Percentiles rank a stretch among this genome's conserved stretches.
phyloP scores from a whole-genome alignment of 35 echinoderm and acorn worm species.

The Acanthaster planci region DNA sequence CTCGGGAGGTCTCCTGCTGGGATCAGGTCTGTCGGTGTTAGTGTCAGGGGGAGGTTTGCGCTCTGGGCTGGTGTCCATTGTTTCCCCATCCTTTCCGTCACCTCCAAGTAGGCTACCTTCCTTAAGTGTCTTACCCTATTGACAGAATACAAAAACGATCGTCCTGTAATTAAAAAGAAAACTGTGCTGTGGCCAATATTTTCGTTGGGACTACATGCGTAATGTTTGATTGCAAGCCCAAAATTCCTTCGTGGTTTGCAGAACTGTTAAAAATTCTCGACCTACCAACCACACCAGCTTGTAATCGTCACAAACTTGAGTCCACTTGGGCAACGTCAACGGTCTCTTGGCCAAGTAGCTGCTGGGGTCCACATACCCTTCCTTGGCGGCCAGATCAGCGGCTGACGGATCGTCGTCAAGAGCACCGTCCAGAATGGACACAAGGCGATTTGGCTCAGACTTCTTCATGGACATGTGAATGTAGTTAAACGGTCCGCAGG shows the following conservation, averaged over 20 bases:
- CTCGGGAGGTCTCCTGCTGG: neutral
- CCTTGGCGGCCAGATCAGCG: conserved; percentile 19
- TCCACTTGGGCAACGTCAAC: conserved; percentile 17
- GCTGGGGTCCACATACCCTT: conserved; percentile 31
- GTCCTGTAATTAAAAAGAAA: neutral
- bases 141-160: too few relatives aligned
- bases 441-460: conserved; percentile 1
- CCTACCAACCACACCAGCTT: conserved; percentile 17
- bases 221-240: neutral
- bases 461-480: conserved; percentile 35
- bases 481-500: neutral
- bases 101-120: conserved; percentile 10
- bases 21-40: neutral
- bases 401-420: neutral
- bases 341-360: conserved; percentile 10
- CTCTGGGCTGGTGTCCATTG: neutral
- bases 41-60: neutral
- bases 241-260: neutral
- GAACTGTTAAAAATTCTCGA: neutral
- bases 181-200: neutral
- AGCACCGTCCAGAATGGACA: neutral
- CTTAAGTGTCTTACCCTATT: neutral
- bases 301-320: conserved; percentile 48
- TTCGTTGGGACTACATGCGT: neutral
- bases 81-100: neutral